phyloP scores from a whole-genome alignment of 2,113 vertebrate species.

The Raphicerus campestris region DNA sequence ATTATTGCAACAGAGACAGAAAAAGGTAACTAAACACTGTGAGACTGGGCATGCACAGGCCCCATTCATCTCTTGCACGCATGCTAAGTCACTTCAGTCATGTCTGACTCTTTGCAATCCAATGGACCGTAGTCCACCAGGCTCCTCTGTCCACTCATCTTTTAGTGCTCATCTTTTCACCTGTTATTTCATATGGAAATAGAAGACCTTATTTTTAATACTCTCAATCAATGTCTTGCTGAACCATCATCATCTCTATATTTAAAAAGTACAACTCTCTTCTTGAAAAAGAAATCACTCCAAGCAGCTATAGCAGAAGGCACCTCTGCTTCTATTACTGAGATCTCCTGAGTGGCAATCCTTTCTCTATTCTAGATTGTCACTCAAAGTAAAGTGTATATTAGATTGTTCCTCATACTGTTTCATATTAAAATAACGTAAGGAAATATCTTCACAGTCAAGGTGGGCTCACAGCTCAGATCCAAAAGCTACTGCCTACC shows the following conservation, averaged over 20 bases:
- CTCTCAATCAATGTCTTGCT: conserved; percentile 32
- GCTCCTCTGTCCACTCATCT: conserved; percentile 1
- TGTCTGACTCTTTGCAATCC: background rate
- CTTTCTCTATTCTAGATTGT: background rate
- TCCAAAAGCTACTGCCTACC: background rate
- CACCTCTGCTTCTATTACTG: background rate
- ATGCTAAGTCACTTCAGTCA: background rate
- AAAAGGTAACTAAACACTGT: conserved; percentile 38
- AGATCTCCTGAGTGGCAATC: background rate
- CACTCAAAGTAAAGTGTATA: background rate
- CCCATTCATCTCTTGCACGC: background rate
- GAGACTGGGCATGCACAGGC: background rate
- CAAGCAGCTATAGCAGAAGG: background rate
- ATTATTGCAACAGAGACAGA: conserved; percentile 31
- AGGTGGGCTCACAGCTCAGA: background rate
- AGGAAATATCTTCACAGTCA: background rate
- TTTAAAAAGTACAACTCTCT: conserved; percentile 1
- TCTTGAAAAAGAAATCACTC: conserved; percentile 53
- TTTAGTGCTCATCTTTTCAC: conserved; percentile 20
- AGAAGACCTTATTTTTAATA: conserved; percentile 40
- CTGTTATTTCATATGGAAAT: conserved; percentile 21
- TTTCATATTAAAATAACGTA: conserved; percentile 28
- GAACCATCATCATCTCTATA: background rate
- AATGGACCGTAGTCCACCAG: background rate
- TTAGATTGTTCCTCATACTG: background rate